phyloP scores from a whole-genome alignment of 2,113 vertebrate species.

The Calonectris borealis region DNA sequence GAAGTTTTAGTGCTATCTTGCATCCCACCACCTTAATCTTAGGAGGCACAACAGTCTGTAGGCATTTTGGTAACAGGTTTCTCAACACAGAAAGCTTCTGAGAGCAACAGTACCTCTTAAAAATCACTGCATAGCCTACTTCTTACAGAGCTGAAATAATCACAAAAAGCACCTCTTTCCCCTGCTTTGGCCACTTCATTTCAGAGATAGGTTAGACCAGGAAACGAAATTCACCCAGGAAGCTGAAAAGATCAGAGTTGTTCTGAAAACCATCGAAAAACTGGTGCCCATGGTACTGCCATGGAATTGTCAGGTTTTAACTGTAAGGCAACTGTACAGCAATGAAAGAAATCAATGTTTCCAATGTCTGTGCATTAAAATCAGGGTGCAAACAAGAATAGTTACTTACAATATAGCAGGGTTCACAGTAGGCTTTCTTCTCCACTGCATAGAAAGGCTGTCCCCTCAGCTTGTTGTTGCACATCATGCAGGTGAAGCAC shows the following conservation, averaged over 20 bases:
- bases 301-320: neutral
- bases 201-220: neutral
- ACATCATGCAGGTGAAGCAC: conserved; percentile 93
- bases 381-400: neutral
- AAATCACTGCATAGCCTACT: neutral
- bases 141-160: neutral
- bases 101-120: neutral
- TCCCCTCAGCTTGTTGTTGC: conserved; percentile 89
- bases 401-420: conserved; percentile 95
- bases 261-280: neutral
- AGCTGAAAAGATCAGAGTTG: neutral
- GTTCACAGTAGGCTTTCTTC: conserved; percentile 97
- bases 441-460: conserved; percentile 97
- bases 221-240: neutral
- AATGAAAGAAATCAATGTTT: neutral
- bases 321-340: neutral
- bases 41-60: neutral
- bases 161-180: neutral
- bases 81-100: neutral
- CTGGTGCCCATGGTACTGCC: neutral
- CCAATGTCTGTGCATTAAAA: neutral
- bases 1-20: neutral
- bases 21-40: neutral
- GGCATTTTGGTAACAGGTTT: neutral
- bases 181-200: neutral